Evolutionary conservation across 1,140 invertebrate genomes (phyloP).

Genomic region (Chironomus striatipennis): DNA sequence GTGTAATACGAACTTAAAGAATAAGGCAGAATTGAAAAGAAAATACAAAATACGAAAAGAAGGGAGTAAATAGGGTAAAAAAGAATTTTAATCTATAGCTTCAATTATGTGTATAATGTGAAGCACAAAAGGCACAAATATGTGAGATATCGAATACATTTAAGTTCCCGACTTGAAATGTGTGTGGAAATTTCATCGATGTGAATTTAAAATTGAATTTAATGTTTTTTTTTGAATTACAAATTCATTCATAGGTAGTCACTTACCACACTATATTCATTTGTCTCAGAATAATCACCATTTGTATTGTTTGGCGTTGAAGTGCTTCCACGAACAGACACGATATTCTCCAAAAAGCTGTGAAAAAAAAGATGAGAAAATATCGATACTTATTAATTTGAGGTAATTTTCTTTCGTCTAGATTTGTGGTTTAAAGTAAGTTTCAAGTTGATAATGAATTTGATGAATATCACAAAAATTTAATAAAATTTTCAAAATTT

Average conservation of each 20-base stretch:
- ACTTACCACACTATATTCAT: slow-evolving; percentile 10
- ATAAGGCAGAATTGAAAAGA: neutral
- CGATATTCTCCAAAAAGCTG: slow-evolving; percentile 5
- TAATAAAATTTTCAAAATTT: too few species aligned
- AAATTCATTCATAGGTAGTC: too few species aligned
- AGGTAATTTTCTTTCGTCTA: too few species aligned
- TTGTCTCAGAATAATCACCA: neutral
- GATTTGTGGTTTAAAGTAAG: too few species aligned
- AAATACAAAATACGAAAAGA: neutral
- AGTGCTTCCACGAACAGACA: neutral
- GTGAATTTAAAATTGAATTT: neutral
- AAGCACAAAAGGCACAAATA: too few species aligned
- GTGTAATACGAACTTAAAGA: neutral
- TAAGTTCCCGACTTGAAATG: neutral
- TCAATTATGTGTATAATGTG: too few species aligned
- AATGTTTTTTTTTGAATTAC: too few species aligned
- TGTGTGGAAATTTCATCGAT: neutral
- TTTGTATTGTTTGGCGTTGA: neutral
- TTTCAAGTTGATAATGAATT: too few species aligned
- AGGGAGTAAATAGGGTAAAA: slow-evolving; percentile 2
- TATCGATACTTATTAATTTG: too few species aligned
- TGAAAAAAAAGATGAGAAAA: neutral
- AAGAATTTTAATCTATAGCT: too few species aligned
- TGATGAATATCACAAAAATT: too few species aligned
- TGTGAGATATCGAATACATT: too few species aligned